These are phyloP conservation scores for Nyctalus aviator DNA, from an alignment of 2,797 vertebrate species.

Conservation along the genomic window DNA sequence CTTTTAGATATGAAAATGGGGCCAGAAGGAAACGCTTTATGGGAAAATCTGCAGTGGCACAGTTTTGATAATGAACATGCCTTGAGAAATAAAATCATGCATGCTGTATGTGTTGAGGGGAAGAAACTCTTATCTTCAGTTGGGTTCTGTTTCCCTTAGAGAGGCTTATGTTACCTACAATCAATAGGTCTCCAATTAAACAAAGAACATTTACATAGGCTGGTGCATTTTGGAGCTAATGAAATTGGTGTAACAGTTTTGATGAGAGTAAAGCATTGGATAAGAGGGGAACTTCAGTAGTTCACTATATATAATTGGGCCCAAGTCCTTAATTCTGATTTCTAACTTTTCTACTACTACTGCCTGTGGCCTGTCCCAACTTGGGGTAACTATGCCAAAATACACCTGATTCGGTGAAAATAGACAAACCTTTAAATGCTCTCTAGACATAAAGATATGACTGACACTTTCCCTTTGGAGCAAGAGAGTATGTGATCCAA, in stretches of 20 bases:
- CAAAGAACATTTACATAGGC: constrained; percentile 65
- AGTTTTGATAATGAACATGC: constrained; percentile 69
- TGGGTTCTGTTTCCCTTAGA: constrained; percentile 75
- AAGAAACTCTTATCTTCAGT: constrained; percentile 71
- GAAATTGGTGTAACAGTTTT: constrained; percentile 61
- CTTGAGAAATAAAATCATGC: constrained; percentile 73
- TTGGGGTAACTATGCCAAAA: neutral
- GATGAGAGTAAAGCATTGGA: constrained; percentile 25
- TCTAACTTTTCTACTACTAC: constrained; percentile 4
- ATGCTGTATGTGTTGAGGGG: constrained; percentile 53
- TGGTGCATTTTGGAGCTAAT: constrained; percentile 58
- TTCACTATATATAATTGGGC: neutral
- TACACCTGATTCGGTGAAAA: neutral
- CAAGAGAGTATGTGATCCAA: neutral
- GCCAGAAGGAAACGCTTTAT: constrained; percentile 63
- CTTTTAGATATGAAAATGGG: constrained; percentile 60
- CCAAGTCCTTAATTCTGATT: neutral
- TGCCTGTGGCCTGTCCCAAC: neutral
- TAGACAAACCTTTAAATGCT: neutral
- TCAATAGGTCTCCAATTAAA: constrained; percentile 77
- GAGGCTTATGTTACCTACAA: constrained; percentile 72
- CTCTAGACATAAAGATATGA: neutral
- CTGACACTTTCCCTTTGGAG: neutral
- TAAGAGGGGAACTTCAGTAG: neutral
- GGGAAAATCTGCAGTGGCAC: constrained; percentile 53